phyloP scores from a whole-genome alignment of 2,797 vertebrate genomes.

The Moxostoma hubbsi region DNA sequence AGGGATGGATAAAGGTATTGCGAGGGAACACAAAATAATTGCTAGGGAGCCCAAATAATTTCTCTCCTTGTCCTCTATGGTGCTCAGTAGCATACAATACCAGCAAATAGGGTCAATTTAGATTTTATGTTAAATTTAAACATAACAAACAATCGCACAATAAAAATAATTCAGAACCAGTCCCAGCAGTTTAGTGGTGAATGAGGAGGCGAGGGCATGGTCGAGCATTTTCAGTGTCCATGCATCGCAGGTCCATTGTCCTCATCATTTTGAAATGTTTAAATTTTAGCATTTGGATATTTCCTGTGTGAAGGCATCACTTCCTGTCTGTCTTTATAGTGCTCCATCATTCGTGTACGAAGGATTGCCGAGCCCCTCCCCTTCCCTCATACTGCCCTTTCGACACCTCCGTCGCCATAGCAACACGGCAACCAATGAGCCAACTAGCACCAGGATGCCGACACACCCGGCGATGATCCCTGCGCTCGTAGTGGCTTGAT shows the following conservation, averaged over 20 bases:
- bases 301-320: not conserved
- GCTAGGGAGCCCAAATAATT: not conserved
- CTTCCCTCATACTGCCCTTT: slow-evolving; percentile 60
- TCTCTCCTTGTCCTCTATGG: not conserved
- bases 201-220: no score
- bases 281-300: not conserved
- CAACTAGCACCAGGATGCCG: slow-evolving; percentile 67
- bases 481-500: slow-evolving; percentile 38
- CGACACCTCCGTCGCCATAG: slow-evolving; percentile 61
- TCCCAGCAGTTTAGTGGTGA: slow-evolving; percentile 8
- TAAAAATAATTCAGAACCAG: not conserved
- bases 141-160: slow-evolving; percentile 6
- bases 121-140: slow-evolving; percentile 14
- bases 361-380: slow-evolving; percentile 75
- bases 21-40: no score
- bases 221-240: not conserved
- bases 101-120: not conserved
- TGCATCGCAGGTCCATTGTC: slow-evolving; percentile 3
- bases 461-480: slow-evolving; percentile 69
- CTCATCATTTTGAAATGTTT: not conserved
- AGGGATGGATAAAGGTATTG: no score
- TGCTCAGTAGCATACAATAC: not conserved
- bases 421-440: slow-evolving; percentile 57
- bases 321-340: slow-evolving; percentile 62
- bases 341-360: slow-evolving; percentile 69